phyloP scores from a whole-genome alignment of 2,113 vertebrate genomes.

The Dasyprocta punctata region DNA sequence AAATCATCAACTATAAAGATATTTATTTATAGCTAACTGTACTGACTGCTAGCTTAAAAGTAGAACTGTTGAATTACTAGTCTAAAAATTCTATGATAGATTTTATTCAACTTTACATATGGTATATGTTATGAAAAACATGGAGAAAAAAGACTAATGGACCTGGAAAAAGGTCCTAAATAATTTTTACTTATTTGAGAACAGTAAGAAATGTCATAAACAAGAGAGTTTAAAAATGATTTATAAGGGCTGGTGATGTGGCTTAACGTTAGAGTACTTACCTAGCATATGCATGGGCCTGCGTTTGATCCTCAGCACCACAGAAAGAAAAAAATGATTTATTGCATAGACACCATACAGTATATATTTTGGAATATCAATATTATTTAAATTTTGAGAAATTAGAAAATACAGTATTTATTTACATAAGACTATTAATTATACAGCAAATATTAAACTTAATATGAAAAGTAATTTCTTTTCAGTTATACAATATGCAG shows the following conservation, averaged over 20 bases:
- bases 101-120: constrained; percentile 14
- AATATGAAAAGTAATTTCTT: not conserved
- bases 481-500: not conserved
- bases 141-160: not conserved
- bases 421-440: not conserved
- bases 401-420: not conserved
- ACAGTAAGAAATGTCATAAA: constrained; percentile 7
- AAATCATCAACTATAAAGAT: not conserved
- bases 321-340: not conserved
- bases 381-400: constrained; percentile 12
- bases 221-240: not conserved
- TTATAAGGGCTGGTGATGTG: not conserved
- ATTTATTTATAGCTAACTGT: not conserved
- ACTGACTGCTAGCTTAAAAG: not conserved
- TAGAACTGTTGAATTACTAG: not conserved
- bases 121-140: not conserved
- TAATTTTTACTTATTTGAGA: not conserved
- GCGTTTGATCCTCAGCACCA: not conserved
- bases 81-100: not conserved
- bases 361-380: not conserved
- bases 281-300: not conserved
- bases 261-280: not conserved
- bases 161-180: not conserved
- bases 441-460: not conserved
- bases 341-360: not conserved